Percentiles rank a stretch among this genome's conserved stretches.
phyloP scores from a whole-genome alignment of 2,113 vertebrate genomes.

The Rhinopithecus roxellana region DNA sequence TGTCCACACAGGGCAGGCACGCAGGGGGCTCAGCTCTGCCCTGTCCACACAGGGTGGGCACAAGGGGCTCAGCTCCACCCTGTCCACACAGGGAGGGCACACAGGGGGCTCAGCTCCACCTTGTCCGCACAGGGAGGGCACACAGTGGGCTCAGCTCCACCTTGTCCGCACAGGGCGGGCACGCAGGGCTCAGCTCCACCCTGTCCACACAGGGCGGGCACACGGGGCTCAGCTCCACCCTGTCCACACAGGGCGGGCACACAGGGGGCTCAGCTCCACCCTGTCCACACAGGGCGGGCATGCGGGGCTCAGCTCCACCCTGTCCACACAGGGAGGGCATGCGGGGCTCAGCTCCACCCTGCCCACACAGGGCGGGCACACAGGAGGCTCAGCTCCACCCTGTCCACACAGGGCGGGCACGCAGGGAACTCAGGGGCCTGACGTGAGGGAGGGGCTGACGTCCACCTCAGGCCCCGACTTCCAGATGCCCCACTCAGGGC shows the following conservation, averaged over 20 bases:
- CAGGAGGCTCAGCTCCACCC: not conserved
- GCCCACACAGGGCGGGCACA: rapidly evolving
- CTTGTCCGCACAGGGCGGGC: rapidly evolving
- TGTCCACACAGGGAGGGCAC: not conserved
- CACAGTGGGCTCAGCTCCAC: not conserved
- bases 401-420: not conserved
- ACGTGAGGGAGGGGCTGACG: not conserved
- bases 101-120: not conserved
- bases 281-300: not conserved
- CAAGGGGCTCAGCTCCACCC: not conserved
- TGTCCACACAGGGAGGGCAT: too few relatives aligned
- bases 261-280: not conserved
- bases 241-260: rapidly evolving
- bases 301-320: not conserved
- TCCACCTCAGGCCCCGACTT: not conserved
- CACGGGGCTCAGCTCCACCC: not conserved
- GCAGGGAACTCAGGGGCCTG: not conserved
- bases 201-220: not conserved
- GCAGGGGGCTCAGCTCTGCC: not conserved
- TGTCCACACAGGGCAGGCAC: not conserved
- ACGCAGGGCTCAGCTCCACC: not conserved
- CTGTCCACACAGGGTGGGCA: rapidly evolving
- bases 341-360: too few relatives aligned
- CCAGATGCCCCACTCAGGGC: not conserved
- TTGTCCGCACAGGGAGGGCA: rapidly evolving